Percentiles rank a stretch among this genome's conserved stretches.
Conservation (phyloP, 1,140 invertebrate genomes). For the Dendroctonus valens region DNA sequence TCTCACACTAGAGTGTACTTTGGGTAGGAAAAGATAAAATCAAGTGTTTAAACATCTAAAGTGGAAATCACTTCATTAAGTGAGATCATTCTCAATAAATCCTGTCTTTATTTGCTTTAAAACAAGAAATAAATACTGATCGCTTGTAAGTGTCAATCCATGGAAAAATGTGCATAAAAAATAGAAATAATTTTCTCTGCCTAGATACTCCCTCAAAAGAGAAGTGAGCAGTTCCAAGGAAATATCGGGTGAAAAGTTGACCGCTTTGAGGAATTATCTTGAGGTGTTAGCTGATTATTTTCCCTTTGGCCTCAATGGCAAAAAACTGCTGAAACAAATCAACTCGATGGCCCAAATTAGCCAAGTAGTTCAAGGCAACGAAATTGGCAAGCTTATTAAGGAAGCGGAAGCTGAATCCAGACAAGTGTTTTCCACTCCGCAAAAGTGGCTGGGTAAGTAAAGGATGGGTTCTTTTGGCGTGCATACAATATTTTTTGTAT, state of each 20-base stretch:
- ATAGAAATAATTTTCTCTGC: background rate
- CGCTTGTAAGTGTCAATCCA: too few species aligned
- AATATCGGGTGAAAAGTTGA: slow-evolving; percentile 68
- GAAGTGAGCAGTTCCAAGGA: slow-evolving; percentile 72
- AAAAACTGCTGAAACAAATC: slow-evolving; percentile 60
- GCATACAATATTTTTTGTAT: too few species aligned
- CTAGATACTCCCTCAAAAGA: slow-evolving; percentile 68
- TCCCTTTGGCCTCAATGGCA: slow-evolving; percentile 66
- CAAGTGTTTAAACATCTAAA: too few species aligned
- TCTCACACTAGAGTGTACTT: too few species aligned
- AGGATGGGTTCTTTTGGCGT: background rate
- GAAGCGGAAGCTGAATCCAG: slow-evolving; percentile 54
- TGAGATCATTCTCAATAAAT: too few species aligned
- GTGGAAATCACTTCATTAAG: too few species aligned
- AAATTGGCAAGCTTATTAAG: slow-evolving; percentile 57
- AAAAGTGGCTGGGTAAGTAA: slow-evolving; percentile 62
- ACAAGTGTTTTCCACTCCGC: slow-evolving; percentile 58
- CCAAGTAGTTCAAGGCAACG: slow-evolving; percentile 57
- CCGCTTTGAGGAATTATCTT: slow-evolving; percentile 72
- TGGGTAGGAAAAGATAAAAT: too few species aligned
- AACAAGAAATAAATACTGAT: too few species aligned
- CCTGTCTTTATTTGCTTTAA: too few species aligned
- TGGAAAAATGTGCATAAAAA: too few species aligned
- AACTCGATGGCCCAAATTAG: slow-evolving; percentile 51
- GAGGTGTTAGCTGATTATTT: slow-evolving; percentile 70